Base-by-base conservation (phyloP, 1,140 invertebrate genomes). In the Contarinia nasturtii region DNA sequence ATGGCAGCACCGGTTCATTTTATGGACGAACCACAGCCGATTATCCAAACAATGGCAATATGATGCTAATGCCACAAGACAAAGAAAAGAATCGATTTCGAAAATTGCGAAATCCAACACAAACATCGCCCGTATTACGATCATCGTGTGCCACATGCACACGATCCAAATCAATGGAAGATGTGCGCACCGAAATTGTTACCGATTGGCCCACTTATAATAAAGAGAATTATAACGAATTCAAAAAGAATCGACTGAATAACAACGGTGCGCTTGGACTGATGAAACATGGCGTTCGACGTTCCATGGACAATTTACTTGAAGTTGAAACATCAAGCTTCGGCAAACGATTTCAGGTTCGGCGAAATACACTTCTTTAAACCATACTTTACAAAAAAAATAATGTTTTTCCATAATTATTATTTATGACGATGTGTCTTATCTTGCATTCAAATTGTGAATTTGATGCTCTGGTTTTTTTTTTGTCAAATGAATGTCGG, bases 221-320 rank as follows among this genome's bases (percentile, higher is more conserved):
- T 40, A 40, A 40, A 14, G 37, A 40, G 37, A 40, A 18, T 40
- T 40, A 15, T 12, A 18, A 15, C 12, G 37, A 40, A 40, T 18
- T 15, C 17, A 40, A 40, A 40, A n/a, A 15, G 37, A 15, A n/a
- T 7, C 37, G 14, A 12, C 14, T 15, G 3, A 40, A 40, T 14
- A 38, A n/a, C 36, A 12, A 14, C 12, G 36, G 15, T 5, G 36
- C 15, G 4, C 3, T 38, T 38, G 12, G 14, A 38, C 15, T 38
- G 3, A 3, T 38, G 15, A 38, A 14, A 38, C 12, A 38, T 14
- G 36, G 36, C 18, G 18, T 18, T 11, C 41, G 41, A 21, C 41
- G 41, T 18, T 43, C 41, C n/a, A 43, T 43, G 41, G 41, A 43
- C 18, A 43, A 43, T 21, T 43, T 43, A 43, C 20, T 43, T 7